Conservation (phyloP, 1,140 invertebrate genomes). For the Penaeus japonicus region DNA sequence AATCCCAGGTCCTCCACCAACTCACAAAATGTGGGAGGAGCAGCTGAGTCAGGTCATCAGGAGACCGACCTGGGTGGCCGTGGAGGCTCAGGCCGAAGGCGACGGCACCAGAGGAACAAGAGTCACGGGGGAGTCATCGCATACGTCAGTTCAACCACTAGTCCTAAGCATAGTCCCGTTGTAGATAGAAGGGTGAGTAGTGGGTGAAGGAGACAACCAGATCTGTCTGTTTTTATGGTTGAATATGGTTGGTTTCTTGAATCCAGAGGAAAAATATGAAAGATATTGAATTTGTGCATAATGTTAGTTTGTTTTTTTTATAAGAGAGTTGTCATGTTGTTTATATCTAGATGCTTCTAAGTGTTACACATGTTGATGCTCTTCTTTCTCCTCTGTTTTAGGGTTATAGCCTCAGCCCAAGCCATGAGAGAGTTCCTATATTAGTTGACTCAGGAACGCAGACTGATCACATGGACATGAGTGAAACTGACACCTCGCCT, state of each 20-base stretch:
- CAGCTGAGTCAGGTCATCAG: neutral
- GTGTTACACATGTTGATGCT: too few species aligned
- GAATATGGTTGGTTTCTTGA: too few species aligned
- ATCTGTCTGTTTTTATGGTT: too few species aligned
- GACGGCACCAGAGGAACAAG: constrained; percentile 53
- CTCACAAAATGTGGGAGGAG: neutral
- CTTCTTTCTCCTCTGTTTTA: neutral
- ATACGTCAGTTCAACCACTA: constrained; percentile 29
- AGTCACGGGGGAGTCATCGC: constrained; percentile 54
- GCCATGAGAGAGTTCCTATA: constrained; percentile 46
- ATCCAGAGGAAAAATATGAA: neutral
- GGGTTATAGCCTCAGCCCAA: constrained; percentile 57
- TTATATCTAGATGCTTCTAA: neutral
- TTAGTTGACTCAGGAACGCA: constrained; percentile 60
- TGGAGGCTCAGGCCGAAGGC: neutral
- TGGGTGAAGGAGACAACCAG: too few species aligned
- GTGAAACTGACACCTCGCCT: constrained; percentile 60
- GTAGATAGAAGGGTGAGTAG: constrained; percentile 61
- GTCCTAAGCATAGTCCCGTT: constrained; percentile 39
- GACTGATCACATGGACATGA: constrained; percentile 60
- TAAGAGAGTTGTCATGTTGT: neutral
- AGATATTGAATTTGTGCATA: neutral
- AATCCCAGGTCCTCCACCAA: neutral
- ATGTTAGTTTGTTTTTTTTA: neutral
- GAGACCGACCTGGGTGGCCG: neutral